Base-by-base conservation (phyloP, 1,140 invertebrate species). In the Cepaea nemoralis region DNA sequence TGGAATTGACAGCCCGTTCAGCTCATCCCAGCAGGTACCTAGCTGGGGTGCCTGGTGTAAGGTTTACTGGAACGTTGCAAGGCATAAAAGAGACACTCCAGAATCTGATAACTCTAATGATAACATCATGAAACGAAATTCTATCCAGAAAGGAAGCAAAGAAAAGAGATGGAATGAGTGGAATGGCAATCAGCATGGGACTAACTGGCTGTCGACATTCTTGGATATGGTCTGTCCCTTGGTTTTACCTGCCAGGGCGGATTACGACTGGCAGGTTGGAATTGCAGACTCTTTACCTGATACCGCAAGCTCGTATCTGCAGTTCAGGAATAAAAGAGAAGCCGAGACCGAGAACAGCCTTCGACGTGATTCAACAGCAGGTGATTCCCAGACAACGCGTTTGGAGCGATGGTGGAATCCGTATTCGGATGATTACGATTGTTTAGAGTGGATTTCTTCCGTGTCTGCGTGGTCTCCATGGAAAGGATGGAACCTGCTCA, bases 401-500 rank as follows among this genome's bases (percentile, higher is more conserved):
- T 39, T 3, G n/a, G 39, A 70, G 24, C 35, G 40, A 40, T 70
- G 35, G 69, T n/a, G 39, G 39, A 39, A 42, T 19, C 35, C 27
- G 66, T n/a, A 70, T 40, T 14, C 2, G 12, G 39, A 37, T 27
- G 69, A 70, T 70, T 39, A 39, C 35, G 69, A 70, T 31, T 70
- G 69, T 70, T 14, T 24, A 10, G 69, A 70, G 24, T 70, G 69
- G 69, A 39, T 40, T 14, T 70, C 35, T 42, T 1, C 40, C 16
- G 24, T 31, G n/a, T 70, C 69, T 1, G 69, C 69, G n/a, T 70
- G 69, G 69, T 40, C 69, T 24, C 69, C 69, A 0, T 70, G 69
- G 69, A 39, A 70, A 70, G 69, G 69, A 40, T 70, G 35, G 39
- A 70, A 70, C 27, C 35, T 70, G 35, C 69, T 70, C 40, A 39